Percentiles rank a stretch among this genome's conserved stretches.
Conservation (phyloP, 2,888 invertebrate species). For the Sphaerophoria taeniata region DNA sequence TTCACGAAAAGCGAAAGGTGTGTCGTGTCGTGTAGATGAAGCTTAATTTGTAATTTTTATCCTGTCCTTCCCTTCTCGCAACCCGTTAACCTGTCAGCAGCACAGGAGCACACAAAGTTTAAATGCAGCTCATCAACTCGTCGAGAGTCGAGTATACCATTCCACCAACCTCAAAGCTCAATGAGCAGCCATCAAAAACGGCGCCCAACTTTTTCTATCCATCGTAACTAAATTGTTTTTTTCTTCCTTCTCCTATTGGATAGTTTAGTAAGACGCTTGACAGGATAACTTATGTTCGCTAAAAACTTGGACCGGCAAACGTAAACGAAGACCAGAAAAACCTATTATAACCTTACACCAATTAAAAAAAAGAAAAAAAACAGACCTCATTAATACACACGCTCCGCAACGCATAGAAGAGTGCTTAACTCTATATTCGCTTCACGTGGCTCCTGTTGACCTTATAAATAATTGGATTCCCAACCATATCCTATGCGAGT, state of each 20-base stretch:
- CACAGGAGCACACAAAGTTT: neutral
- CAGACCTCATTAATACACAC: constrained; percentile 54
- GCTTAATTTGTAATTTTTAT: neutral
- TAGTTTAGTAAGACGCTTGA: constrained; percentile 21
- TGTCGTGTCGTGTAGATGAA: neutral
- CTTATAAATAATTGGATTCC: constrained; percentile 66
- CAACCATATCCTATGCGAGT: neutral
- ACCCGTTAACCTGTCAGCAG: neutral
- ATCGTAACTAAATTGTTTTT: constrained; percentile 13
- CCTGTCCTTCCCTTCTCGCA: neutral
- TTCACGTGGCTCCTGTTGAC: constrained; percentile 31
- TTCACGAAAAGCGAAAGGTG: neutral
- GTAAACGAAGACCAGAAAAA: constrained; percentile 30
- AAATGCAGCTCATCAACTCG: constrained; percentile 26
- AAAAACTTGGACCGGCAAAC: constrained; percentile 25
- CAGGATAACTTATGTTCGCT: constrained; percentile 41
- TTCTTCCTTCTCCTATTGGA: neutral
- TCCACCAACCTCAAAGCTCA: constrained; percentile 7
- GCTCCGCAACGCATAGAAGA: neutral
- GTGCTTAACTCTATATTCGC: constrained; percentile 7
- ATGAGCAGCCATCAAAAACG: constrained; percentile 7
- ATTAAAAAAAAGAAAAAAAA: constrained; percentile 20
- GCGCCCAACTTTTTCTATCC: neutral
- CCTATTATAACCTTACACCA: constrained; percentile 55
- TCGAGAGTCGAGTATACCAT: neutral